These are phyloP conservation scores for Paedocypris sp. DNA, from an alignment of 2,113 vertebrate species.

Conservation along the genomic window DNA sequence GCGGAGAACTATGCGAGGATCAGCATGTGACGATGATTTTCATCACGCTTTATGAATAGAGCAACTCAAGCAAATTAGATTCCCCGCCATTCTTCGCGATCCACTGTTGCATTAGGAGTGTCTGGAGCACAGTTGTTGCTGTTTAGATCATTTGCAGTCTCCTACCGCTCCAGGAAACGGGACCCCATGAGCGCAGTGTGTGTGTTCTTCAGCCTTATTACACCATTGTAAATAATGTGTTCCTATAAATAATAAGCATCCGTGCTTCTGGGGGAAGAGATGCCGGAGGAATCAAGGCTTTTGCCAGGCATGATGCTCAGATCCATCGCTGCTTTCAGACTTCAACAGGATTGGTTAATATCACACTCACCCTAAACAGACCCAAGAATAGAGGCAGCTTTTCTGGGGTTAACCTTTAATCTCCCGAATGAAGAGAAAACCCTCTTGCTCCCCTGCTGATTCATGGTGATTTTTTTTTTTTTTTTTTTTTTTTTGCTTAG, in stretches of 20 bases:
- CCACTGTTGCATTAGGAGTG: constrained; percentile 19
- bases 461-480: constrained; percentile 30
- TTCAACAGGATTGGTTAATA: constrained; percentile 24
- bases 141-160: constrained; percentile 34
- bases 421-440: constrained; percentile 39
- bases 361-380: constrained; percentile 29
- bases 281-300: neutral
- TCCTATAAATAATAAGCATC: constrained; percentile 9
- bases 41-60: constrained; percentile 29
- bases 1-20: constrained; percentile 18
- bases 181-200: constrained; percentile 9
- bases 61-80: constrained; percentile 31
- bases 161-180: constrained; percentile 15
- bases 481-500: neutral
- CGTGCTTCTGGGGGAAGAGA: too few relatives aligned
- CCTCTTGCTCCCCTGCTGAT: constrained; percentile 28
- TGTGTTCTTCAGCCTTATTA: constrained; percentile 16
- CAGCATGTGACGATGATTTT: constrained; percentile 32
- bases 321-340: neutral
- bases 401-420: constrained; percentile 40
- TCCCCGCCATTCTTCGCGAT: constrained; percentile 27
- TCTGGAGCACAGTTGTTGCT: constrained; percentile 18
- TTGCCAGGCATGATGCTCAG: neutral
- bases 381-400: constrained; percentile 34
- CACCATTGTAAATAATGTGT: constrained; percentile 23